A percentile compares a stretch with the other conserved stretches of the same genome.
Evolutionary conservation across 2,113 vertebrate species (phyloP).

Genomic region (Turdus rufiventris): DNA sequence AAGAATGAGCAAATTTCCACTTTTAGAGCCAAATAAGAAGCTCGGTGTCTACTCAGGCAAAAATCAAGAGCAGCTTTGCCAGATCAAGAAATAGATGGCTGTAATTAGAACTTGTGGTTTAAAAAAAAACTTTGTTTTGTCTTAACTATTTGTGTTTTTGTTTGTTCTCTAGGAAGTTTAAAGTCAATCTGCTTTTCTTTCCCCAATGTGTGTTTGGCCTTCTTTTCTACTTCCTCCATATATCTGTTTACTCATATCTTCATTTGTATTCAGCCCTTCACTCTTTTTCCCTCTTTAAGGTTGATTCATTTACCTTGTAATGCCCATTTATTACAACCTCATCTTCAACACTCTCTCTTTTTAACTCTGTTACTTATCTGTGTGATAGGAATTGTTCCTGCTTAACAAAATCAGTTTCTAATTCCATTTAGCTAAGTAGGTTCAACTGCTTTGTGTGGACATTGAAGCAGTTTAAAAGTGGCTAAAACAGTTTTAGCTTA

Average conservation of each 20-base stretch:
- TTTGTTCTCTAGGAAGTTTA: not conserved
- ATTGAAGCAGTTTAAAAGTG: conserved; percentile 46
- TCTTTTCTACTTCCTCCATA: not conserved
- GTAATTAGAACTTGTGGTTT: not conserved
- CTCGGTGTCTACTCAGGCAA: not conserved
- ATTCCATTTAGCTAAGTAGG: conserved; percentile 49
- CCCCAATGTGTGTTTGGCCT: not conserved
- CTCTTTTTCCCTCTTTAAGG: not conserved
- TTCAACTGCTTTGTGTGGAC: conserved; percentile 50
- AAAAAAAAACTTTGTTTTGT: not conserved
- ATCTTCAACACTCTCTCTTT: conserved; percentile 26
- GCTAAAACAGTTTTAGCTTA: conserved; percentile 50
- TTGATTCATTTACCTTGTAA: conserved; percentile 12
- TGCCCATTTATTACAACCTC: conserved; percentile 34
- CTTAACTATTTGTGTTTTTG: not conserved
- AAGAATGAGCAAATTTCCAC: conserved; percentile 59
- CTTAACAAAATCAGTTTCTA: conserved; percentile 52
- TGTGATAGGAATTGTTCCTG: conserved; percentile 29
- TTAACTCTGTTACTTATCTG: conserved; percentile 26
- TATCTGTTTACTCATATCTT: not conserved
- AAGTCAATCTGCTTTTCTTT: not conserved
- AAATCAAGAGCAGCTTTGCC: conserved; percentile 1
- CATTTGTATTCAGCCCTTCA: not conserved
- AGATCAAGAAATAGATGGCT: not conserved
- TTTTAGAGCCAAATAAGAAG: conserved; percentile 31